A percentile compares a stretch with the other conserved stretches of the same genome.
phyloP scores from a whole-genome alignment of 2,797 vertebrate species.

The Sibirionetta formosa region DNA sequence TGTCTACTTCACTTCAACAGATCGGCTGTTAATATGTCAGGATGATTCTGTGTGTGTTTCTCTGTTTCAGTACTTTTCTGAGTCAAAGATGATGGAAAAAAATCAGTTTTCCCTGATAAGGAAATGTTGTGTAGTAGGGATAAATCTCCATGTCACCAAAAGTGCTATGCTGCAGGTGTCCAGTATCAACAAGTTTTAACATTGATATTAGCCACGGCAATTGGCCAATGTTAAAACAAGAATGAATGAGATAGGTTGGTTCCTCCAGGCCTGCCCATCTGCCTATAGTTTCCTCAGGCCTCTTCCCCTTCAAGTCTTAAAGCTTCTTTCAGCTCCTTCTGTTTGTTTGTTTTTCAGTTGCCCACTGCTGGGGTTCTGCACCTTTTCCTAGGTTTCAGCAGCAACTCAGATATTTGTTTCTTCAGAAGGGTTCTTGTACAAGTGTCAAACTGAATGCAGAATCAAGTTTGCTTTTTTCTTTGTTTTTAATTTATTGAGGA shows the following conservation, averaged over 20 bases:
- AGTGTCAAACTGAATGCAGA: neutral
- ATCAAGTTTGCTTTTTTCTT: neutral
- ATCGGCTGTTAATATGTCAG: neutral
- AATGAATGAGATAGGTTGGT: neutral
- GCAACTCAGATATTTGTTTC: neutral
- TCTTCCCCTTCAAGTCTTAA: neutral
- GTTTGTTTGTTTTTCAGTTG: neutral
- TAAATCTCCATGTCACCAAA: neutral
- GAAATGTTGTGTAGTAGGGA: neutral
- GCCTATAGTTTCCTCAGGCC: neutral
- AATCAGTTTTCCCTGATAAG: neutral
- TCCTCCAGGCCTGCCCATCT: neutral
- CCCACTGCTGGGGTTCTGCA: neutral
- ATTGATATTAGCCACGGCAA: neutral
- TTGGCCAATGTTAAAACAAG: neutral
- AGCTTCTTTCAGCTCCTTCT: neutral
- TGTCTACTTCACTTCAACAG: neutral
- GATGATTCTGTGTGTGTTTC: neutral
- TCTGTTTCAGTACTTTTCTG: neutral
- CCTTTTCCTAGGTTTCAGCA: neutral
- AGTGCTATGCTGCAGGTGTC: neutral
- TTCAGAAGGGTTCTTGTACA: neutral
- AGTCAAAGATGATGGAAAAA: neutral
- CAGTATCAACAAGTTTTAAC: neutral
- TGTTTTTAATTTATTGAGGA: neutral